These are phyloP conservation scores for Lymantria monacha DNA, from an alignment of 2,888 invertebrate genomes.

Conservation along the genomic window DNA sequence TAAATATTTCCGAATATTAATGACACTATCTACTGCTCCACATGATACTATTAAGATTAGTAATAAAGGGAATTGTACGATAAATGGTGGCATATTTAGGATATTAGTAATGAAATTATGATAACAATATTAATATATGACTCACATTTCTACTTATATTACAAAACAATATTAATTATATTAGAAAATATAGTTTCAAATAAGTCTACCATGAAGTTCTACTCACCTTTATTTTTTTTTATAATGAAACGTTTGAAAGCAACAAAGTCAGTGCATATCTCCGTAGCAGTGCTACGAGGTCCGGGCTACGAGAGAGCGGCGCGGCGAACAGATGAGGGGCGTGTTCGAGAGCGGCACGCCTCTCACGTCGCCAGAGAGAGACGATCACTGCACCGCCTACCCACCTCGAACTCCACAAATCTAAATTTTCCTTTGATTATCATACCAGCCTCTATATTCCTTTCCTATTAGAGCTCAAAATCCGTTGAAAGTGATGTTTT, in stretches of 20 bases:
- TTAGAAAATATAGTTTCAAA: background rate
- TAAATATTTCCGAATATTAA: too few relatives aligned
- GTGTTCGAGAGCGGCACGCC: slow-evolving; percentile 66
- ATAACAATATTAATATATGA: too few relatives aligned
- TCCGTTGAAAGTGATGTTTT: slow-evolving; percentile 19
- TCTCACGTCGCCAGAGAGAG: slow-evolving; percentile 52
- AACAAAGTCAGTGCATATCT: slow-evolving; percentile 24
- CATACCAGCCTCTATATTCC: slow-evolving; percentile 21
- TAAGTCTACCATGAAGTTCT: background rate
- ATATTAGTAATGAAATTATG: too few relatives aligned
- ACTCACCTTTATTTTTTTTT: background rate
- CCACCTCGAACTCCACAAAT: slow-evolving; percentile 42
- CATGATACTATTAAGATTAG: too few relatives aligned
- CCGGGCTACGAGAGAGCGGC: slow-evolving; percentile 36
- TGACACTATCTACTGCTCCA: too few relatives aligned
- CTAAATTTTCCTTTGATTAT: slow-evolving; percentile 37
- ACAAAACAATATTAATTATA: background rate
- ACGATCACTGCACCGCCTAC: slow-evolving; percentile 66
- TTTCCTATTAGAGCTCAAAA: slow-evolving; percentile 41
- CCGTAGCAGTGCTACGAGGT: slow-evolving; percentile 39
- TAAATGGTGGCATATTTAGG: too few relatives aligned
- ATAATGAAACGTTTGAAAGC: slow-evolving; percentile 26
- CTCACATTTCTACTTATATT: too few relatives aligned
- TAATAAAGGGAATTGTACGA: too few relatives aligned
- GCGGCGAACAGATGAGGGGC: slow-evolving; percentile 48